phyloP scores from a whole-genome alignment of 1,140 invertebrate species.

The Caenorhabditis tropicalis region DNA sequence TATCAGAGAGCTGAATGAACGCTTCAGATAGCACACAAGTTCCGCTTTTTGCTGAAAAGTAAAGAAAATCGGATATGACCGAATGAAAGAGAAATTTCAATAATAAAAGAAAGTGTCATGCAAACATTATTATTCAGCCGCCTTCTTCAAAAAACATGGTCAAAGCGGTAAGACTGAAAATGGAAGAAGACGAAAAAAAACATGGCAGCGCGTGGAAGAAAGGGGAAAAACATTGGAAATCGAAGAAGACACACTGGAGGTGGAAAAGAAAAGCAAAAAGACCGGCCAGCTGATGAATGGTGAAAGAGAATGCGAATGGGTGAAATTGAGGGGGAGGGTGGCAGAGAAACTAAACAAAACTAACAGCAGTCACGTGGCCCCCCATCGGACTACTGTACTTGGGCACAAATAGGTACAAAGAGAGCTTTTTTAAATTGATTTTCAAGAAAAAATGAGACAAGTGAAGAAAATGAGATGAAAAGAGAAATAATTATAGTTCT shows the following conservation, averaged over 20 bases:
- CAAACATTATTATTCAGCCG: no score
- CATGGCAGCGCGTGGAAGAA: not conserved
- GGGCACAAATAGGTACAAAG: not conserved
- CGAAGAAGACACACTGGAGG: not conserved
- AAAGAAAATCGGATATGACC: no score
- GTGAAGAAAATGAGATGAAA: not conserved
- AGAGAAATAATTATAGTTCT: not conserved
- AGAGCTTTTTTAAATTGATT: no score
- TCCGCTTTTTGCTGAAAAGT: no score
- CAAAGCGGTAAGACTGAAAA: no score
- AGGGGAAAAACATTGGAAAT: not conserved
- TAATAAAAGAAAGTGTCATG: no score
- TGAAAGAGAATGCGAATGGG: not conserved
- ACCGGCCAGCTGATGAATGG: conserved; percentile 10
- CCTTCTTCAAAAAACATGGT: no score
- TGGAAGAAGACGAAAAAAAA: no score
- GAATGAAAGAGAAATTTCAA: no score
- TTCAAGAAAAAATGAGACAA: not conserved
- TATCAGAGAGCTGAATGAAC: no score
- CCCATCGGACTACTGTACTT: not conserved
- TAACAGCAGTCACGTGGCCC: not conserved
- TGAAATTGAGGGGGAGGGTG: conserved; percentile 13
- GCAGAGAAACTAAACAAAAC: conserved; percentile 2
- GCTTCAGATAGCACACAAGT: no score
- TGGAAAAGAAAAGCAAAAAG: conserved; percentile 12